Evolutionary conservation across 2,113 vertebrate genomes (phyloP).

Genomic region (Halichoerus grypus): DNA sequence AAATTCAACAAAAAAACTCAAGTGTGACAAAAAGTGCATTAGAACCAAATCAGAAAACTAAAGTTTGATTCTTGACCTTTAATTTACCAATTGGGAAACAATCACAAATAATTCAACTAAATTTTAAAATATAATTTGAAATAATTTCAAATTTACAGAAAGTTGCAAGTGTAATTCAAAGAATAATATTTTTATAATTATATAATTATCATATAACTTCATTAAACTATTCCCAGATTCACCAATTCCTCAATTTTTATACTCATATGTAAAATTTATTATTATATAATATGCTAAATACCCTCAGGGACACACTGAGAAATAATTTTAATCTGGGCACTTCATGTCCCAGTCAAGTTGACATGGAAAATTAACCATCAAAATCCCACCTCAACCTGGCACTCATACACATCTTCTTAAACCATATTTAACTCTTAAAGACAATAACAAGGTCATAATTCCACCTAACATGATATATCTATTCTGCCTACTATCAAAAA

Average conservation of each 20-base stretch:
- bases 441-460: neutral
- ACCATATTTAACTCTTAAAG: neutral
- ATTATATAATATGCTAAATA: neutral
- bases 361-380: neutral
- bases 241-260: neutral
- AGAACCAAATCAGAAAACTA: neutral
- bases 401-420: neutral
- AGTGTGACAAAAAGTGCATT: neutral
- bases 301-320: neutral
- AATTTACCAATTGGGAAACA: neutral
- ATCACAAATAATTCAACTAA: neutral
- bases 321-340: neutral
- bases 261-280: neutral
- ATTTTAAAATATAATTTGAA: neutral
- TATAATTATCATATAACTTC: neutral
- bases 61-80: neutral
- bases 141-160: neutral
- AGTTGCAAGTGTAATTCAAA: neutral
- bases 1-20: neutral
- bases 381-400: neutral
- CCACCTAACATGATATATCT: neutral
- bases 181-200: neutral
- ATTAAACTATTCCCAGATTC: neutral
- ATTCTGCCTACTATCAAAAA: neutral
- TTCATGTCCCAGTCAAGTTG: neutral